These are phyloP conservation scores for Acrocera orbiculus DNA, from an alignment of 2,888 invertebrate genomes.

Conservation along the genomic window DNA sequence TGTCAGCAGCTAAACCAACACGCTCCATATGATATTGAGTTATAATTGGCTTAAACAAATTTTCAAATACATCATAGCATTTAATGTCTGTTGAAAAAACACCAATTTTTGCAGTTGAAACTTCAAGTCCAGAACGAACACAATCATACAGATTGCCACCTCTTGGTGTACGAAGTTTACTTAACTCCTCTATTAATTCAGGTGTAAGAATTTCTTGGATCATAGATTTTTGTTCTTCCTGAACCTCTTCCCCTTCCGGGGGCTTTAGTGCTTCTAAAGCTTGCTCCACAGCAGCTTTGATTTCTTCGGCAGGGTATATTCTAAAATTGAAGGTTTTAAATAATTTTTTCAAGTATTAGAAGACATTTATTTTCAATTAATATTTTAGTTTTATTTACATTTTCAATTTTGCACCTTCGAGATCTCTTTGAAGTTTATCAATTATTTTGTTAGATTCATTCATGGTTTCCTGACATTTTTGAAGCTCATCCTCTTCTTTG, in stretches of 20 bases:
- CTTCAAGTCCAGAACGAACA: slow-evolving; percentile 43
- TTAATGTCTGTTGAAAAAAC: slow-evolving; percentile 50
- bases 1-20: slow-evolving; percentile 25
- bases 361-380: no score
- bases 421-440: slow-evolving; percentile 17
- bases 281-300: no score
- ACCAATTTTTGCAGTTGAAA: slow-evolving; percentile 44
- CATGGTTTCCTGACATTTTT: no score
- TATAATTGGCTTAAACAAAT: slow-evolving; percentile 49
- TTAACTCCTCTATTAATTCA: slow-evolving; percentile 36
- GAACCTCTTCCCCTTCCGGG: no score
- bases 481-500: slow-evolving; percentile 27
- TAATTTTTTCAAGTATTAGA: no score
- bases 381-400: no score
- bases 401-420: no score
- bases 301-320: no score
- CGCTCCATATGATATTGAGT: slow-evolving; percentile 39
- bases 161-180: slow-evolving; percentile 35
- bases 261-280: no score
- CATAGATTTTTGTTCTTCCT: slow-evolving; percentile 37
- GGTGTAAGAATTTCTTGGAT: slow-evolving; percentile 43
- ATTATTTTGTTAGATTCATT: slow-evolving; percentile 23
- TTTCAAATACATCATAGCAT: slow-evolving; percentile 41
- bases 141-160: slow-evolving; percentile 43
- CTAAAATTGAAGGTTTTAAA: no score